Conservation (phyloP, 2,113 vertebrate genomes). For the Amphilophus citrinellus region DNA sequence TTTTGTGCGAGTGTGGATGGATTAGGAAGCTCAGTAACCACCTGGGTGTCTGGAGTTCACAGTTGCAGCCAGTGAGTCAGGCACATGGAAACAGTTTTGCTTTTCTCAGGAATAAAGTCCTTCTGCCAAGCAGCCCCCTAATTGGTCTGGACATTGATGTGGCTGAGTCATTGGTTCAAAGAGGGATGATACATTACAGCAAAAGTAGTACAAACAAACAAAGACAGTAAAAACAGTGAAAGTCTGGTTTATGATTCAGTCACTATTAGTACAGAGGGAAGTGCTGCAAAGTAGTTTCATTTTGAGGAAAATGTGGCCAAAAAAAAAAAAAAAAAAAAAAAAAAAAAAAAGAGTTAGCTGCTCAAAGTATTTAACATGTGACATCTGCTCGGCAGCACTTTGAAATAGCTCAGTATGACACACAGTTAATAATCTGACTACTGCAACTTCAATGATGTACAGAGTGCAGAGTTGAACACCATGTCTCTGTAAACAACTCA, state of each 20-base stretch:
- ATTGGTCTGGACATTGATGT: slow-evolving; percentile 27
- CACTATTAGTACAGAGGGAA: background rate
- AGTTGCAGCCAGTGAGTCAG: slow-evolving; percentile 59
- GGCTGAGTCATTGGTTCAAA: background rate
- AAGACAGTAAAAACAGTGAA: background rate
- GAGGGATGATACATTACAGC: background rate
- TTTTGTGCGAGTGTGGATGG: slow-evolving; percentile 28
- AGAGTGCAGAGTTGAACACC: background rate
- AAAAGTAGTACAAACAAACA: background rate
- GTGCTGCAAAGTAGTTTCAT: background rate
- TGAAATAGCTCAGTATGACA: slow-evolving; percentile 5
- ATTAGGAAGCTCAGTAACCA: slow-evolving; percentile 58
- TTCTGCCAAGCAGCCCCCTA: slow-evolving; percentile 6
- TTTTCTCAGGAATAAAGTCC: background rate
- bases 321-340: background rate
- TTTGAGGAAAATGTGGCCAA: background rate
- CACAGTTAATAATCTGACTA: slow-evolving; percentile 14
- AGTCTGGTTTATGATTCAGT: background rate
- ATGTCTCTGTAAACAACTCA: no score
- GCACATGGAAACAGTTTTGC: slow-evolving; percentile 36
- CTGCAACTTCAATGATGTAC: slow-evolving; percentile 4
- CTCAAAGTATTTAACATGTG: background rate
- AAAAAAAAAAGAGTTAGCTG: background rate
- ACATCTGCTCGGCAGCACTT: slow-evolving; percentile 14
- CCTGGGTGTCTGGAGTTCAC: slow-evolving; percentile 59